Conservation (phyloP, 2,888 invertebrate genomes). For the Saturnia pavonia region DNA sequence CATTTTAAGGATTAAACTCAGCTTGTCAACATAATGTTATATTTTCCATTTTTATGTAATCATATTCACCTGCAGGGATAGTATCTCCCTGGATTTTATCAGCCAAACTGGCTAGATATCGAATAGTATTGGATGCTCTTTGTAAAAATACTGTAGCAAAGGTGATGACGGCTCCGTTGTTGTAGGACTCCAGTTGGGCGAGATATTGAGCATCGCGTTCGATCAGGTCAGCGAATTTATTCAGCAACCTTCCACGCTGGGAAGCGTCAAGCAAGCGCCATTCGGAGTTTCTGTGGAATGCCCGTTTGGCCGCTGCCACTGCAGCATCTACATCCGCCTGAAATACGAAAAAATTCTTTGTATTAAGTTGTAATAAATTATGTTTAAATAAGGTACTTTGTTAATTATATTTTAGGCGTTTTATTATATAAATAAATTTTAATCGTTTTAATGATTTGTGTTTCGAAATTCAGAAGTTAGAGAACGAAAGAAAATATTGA, state of each 20-base stretch:
- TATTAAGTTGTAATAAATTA: no score
- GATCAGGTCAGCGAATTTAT: constrained; percentile 89
- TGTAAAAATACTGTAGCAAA: constrained; percentile 80
- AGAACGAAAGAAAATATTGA: no score
- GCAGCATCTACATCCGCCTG: constrained; percentile 88
- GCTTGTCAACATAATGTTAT: not conserved
- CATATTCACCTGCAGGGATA: constrained; percentile 29
- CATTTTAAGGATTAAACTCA: not conserved
- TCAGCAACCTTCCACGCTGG: constrained; percentile 85
- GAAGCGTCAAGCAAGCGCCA: constrained; percentile 93
- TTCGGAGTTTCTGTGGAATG: constrained; percentile 85
- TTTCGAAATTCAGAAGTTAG: not conserved
- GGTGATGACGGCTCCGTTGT: constrained; percentile 92
- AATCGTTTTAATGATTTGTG: not conserved
- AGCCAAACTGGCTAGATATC: constrained; percentile 93
- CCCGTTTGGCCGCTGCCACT: constrained; percentile 87
- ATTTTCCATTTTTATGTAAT: not conserved
- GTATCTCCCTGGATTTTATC: constrained; percentile 91
- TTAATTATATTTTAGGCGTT: no score
- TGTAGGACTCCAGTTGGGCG: constrained; percentile 92
- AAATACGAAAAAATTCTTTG: not conserved
- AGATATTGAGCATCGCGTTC: constrained; percentile 88
- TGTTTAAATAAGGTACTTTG: no score
- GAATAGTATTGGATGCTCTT: constrained; percentile 73
- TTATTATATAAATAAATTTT: not conserved